Percentiles rank a stretch among this genome's conserved stretches.
These are phyloP conservation scores for Aurelia sp. DNA, from an alignment of 30 jellyfish, hydroid and myxozoan genomes.

Conservation along the genomic window DNA sequence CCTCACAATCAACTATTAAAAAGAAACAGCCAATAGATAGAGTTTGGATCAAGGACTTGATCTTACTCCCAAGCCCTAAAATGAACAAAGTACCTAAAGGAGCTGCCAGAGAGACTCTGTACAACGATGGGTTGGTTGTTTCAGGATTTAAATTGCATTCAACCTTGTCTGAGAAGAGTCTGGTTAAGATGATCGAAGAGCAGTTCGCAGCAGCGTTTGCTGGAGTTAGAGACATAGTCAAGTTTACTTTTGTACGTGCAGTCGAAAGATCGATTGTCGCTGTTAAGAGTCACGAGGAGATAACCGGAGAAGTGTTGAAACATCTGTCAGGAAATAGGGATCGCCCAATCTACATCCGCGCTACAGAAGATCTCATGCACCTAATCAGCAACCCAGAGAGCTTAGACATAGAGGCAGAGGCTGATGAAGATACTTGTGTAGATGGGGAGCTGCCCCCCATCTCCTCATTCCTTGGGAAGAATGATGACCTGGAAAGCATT, in stretches of 20 bases:
- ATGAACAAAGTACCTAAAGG: too few species aligned
- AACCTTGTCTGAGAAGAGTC: too few species aligned
- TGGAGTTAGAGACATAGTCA: not conserved
- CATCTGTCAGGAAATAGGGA: slow-evolving; percentile 28
- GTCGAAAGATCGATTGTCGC: not conserved
- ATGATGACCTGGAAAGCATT: not conserved
- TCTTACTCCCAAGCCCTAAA: too few species aligned
- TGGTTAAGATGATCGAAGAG: too few species aligned
- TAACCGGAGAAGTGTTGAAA: slow-evolving; percentile 23
- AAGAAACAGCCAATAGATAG: too few species aligned
- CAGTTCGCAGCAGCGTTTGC: not conserved
- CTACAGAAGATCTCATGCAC: slow-evolving; percentile 28
- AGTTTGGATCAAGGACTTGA: too few species aligned
- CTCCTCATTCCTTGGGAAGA: not conserved
- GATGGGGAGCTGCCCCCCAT: slow-evolving; percentile 22
- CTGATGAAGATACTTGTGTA: not conserved
- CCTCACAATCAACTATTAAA: too few species aligned
- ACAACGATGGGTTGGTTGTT: too few species aligned
- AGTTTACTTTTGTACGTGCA: not conserved
- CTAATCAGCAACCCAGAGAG: not conserved
- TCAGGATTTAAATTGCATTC: too few species aligned
- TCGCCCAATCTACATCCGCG: slow-evolving; percentile 28
- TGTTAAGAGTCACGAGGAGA: slow-evolving; percentile 13
- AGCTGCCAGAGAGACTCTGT: too few species aligned
- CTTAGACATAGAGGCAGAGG: not conserved